Percentiles rank a stretch among this genome's conserved stretches.
These are phyloP conservation scores for Callipepla squamata DNA, from an alignment of 2,113 vertebrate genomes.

Conservation along the genomic window DNA sequence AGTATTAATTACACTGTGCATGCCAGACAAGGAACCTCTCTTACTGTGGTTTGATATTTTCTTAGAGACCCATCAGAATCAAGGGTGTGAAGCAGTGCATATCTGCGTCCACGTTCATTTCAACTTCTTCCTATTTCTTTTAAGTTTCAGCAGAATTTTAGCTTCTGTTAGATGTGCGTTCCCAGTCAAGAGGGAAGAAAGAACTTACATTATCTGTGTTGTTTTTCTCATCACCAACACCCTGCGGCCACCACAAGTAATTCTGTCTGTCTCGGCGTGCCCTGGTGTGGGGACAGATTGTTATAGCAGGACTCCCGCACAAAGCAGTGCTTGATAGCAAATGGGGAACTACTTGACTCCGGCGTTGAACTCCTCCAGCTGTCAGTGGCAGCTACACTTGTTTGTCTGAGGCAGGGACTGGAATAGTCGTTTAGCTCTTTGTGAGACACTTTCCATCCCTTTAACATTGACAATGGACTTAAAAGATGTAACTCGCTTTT, in stretches of 20 bases:
- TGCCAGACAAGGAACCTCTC: neutral
- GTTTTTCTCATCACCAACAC: slow-evolving; percentile 56
- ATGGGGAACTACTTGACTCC: slow-evolving; percentile 41
- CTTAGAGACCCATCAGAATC: neutral
- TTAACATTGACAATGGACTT: slow-evolving; percentile 21
- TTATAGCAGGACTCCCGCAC: neutral
- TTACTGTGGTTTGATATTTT: neutral
- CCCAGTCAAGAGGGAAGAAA: slow-evolving; percentile 8
- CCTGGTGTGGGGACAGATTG: neutral
- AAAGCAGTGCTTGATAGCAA: neutral
- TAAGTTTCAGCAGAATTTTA: neutral
- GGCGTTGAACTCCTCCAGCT: slow-evolving; percentile 37
- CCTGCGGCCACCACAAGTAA: neutral
- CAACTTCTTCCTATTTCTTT: neutral
- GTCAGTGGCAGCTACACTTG: slow-evolving; percentile 36
- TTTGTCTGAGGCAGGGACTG: slow-evolving; percentile 45
- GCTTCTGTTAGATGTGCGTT: neutral
- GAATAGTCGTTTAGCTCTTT: slow-evolving; percentile 42
- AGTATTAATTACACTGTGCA: neutral
- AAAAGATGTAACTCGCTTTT: slow-evolving; percentile 37
- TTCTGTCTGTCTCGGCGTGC: neutral
- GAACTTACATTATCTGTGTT: neutral
- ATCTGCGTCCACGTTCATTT: neutral
- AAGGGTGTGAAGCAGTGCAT: accelerated
- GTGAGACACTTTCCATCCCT: slow-evolving; percentile 27